These are phyloP conservation scores for Podargus strigoides DNA, from an alignment of 2,797 vertebrate species.

Conservation along the genomic window DNA sequence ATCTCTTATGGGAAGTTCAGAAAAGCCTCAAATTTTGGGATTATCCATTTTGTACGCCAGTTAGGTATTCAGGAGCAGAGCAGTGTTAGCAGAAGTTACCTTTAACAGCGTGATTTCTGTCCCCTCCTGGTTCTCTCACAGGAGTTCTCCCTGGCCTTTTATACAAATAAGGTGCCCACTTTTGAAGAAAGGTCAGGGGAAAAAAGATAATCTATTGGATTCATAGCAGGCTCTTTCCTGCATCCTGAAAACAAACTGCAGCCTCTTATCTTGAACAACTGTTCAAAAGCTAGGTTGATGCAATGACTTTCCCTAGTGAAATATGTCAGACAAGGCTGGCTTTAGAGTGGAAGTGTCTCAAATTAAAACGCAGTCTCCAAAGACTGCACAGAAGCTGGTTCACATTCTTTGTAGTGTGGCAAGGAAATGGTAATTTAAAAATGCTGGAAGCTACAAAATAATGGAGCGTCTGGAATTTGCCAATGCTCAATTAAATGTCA, in stretches of 20 bases:
- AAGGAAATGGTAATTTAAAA: neutral
- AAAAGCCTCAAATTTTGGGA: neutral
- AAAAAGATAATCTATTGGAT: too few species aligned
- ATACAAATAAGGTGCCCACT: neutral
- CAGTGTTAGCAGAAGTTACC: neutral
- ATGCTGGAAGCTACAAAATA: neutral
- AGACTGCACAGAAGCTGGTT: neutral
- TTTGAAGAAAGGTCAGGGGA: neutral
- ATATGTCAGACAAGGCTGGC: neutral
- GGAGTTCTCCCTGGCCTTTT: too few species aligned
- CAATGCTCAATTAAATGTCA: neutral
- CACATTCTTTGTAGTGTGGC: neutral
- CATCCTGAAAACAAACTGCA: neutral
- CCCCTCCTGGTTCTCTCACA: accelerated
- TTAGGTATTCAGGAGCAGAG: neutral
- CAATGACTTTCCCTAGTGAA: neutral
- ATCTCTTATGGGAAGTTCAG: neutral
- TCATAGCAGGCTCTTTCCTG: neutral
- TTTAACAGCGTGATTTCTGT: neutral
- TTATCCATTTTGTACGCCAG: neutral
- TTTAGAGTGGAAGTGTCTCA: neutral
- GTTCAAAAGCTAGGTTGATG: neutral
- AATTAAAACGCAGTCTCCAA: neutral
- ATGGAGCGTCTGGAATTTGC: neutral
- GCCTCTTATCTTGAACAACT: neutral